Evolutionary conservation across 2,113 vertebrate genomes (phyloP).

Genomic region (Campylomormyrus numenius): DNA sequence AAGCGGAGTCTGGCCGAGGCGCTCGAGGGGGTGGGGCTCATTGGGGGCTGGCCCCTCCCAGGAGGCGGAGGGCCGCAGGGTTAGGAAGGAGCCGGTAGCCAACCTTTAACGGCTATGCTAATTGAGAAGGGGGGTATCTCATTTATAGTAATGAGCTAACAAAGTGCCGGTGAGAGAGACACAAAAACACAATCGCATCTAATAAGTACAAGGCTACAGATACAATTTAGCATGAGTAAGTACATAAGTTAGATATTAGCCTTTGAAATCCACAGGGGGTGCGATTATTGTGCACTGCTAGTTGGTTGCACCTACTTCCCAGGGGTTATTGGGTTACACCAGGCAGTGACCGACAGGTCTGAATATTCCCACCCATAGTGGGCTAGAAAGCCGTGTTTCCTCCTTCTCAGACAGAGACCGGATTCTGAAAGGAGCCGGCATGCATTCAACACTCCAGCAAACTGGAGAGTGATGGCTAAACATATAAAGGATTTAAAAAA

Average conservation of each 20-base stretch:
- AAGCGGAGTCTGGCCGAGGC: background rate
- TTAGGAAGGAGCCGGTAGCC: background rate
- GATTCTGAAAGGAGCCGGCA: background rate
- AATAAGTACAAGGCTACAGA: background rate
- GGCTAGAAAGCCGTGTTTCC: background rate
- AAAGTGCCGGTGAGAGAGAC: background rate
- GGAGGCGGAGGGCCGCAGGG: background rate
- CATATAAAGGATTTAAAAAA: background rate
- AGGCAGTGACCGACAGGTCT: background rate
- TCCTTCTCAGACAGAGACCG: background rate
- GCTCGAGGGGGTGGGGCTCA: background rate
- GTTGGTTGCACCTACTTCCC: background rate
- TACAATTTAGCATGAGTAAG: background rate
- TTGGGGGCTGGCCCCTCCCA: background rate
- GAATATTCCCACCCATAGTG: background rate
- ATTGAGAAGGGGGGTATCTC: constrained; percentile 11
- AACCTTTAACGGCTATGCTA: constrained; percentile 17
- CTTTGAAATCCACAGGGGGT: background rate
- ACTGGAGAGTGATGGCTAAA: background rate
- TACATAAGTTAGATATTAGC: background rate
- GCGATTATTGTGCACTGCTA: background rate
- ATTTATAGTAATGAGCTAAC: background rate
- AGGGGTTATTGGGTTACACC: background rate
- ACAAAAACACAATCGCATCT: background rate
- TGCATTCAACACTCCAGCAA: background rate